Base-by-base conservation (phyloP, 2,797 vertebrate genomes). In the Oreonectes daqikongensis region DNA sequence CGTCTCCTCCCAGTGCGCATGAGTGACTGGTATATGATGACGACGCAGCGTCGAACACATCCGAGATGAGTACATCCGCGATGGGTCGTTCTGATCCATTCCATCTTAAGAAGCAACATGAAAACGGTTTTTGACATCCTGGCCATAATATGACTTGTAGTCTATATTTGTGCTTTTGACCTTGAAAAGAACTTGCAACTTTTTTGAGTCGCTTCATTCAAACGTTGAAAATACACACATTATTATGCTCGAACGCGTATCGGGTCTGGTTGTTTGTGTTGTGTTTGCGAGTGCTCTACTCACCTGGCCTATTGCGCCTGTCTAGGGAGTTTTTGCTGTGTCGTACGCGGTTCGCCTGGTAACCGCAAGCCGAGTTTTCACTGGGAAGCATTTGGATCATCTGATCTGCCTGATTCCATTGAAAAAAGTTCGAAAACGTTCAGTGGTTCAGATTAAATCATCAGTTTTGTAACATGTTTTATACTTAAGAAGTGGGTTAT, bases 271-370 rank as follows among this genome's bases (percentile, higher is more conserved):
- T n/a, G n/a, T n/a, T n/a, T n/a, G n/a, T n/a, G n/a, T n/a, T n/a
- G n/a, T n/a, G n/a, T 40, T 44, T 11, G 10, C 42, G 11, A 12
- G 40, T 18, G 3, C 18, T 57, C 2, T 12, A 42, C 92, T 94
- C 87, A 98, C 96, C 96, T 24, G 95, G 90, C 79, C 94, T 91
- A 85, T 85, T 93, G 71, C 93, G 84, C 74, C 93, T 92, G 88
- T 95, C 90, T 0, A 93, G 79, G 6, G 92, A 87, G 66, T 83
- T 92, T 71, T 90, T 90, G 85, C 83, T 90, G 40, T 90, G 92
- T 68, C 86, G 92, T 0, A 83, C 69, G 52, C 88, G 92, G 60
- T 87, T 89, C 15, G 50, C 82, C 82, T 77, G 89, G 81, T 90
- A 92, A 55, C 85, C 91, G 72, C 90, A 92, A 81, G 93, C 92